These are phyloP conservation scores for Pseudorasbora parva DNA, from an alignment of 2,113 vertebrate species.

Conservation along the genomic window DNA sequence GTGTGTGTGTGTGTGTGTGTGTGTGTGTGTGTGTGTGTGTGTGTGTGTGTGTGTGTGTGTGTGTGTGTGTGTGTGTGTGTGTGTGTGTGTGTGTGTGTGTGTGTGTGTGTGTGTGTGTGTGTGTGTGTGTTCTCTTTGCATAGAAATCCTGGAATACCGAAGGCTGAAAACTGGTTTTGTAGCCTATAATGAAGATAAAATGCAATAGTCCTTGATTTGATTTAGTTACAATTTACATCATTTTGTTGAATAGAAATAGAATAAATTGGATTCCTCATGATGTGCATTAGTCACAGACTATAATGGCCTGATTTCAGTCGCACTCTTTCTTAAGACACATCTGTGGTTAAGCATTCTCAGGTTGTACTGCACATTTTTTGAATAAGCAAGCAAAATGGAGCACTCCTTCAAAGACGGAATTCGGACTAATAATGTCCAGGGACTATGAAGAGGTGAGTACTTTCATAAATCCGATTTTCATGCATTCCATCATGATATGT, in stretches of 20 bases:
- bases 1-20: conserved; percentile 2
- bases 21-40: conserved; percentile 1
- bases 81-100: conserved; percentile 2
- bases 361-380: conserved; percentile 62
- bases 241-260: conserved; percentile 11
- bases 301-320: conserved; percentile 64
- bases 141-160: conserved; percentile 39
- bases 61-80: not conserved
- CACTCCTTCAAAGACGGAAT: conserved; percentile 61
- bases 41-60: not conserved
- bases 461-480: not conserved
- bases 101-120: conserved; percentile 1
- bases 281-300: conserved; percentile 51
- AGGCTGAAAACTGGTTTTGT: conserved; percentile 9
- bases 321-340: conserved; percentile 17
- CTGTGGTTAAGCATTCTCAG: conserved; percentile 53
- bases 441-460: conserved; percentile 80
- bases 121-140: not conserved
- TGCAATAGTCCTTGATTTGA: not conserved
- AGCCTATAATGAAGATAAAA: not conserved
- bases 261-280: conserved; percentile 5
- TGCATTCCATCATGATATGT: not conserved
- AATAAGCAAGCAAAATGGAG: conserved; percentile 75
- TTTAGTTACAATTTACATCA: not conserved
- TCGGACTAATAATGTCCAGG: conserved; percentile 79